Evolutionary conservation across 2,113 vertebrate genomes (phyloP).

Genomic region (Ptychochromis oligacanthus): DNA sequence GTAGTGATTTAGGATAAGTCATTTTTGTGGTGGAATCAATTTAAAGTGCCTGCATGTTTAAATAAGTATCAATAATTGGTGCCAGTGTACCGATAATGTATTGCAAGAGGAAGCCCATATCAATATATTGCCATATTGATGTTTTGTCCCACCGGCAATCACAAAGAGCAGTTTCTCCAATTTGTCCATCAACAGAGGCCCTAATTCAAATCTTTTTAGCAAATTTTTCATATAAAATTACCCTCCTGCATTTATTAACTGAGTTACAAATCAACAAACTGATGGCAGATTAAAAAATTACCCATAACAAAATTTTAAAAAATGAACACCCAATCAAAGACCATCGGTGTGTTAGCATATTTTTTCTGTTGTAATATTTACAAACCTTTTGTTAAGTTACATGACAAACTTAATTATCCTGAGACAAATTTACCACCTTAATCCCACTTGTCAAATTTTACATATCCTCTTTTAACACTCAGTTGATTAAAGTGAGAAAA

Average conservation of each 20-base stretch:
- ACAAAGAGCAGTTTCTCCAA: not conserved
- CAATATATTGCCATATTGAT: not conserved
- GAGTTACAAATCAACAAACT: not conserved
- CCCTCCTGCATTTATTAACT: not conserved
- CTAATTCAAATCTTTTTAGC: not conserved
- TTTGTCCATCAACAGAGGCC: not conserved
- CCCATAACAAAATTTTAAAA: not conserved
- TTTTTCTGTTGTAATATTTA: not conserved
- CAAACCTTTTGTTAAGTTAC: not conserved
- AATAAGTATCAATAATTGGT: conserved; percentile 4
- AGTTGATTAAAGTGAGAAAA: not conserved
- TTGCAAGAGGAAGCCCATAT: not conserved
- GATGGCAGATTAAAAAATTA: not conserved
- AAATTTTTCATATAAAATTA: not conserved
- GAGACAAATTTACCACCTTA: not conserved
- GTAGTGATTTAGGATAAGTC: not conserved
- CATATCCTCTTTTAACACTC: not conserved
- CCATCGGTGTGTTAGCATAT: not conserved
- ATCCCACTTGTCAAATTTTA: not conserved
- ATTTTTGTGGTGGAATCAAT: not conserved
- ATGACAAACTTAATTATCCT: not conserved
- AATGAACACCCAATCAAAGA: not conserved
- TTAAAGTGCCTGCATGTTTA: not conserved
- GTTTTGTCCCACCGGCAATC: not conserved
- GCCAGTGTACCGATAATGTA: not conserved